These are phyloP conservation scores for Rhinoderma darwinii DNA, from an alignment of 2,113 vertebrate species.

Conservation along the genomic window DNA sequence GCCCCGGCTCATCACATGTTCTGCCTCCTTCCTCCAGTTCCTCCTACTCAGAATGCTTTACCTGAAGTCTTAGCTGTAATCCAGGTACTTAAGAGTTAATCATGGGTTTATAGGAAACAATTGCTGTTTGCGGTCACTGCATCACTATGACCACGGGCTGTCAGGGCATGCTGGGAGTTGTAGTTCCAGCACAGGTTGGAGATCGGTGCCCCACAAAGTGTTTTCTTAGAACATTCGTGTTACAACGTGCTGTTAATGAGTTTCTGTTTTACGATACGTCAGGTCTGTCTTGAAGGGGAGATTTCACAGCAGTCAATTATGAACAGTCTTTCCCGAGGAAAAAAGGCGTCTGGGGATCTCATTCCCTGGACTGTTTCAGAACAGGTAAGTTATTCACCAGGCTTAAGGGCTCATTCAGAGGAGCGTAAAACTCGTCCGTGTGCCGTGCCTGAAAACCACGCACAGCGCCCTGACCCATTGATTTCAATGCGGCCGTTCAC, in stretches of 20 bases:
- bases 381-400: conserved; percentile 76
- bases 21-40: conserved; percentile 92
- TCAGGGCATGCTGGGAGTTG: neutral
- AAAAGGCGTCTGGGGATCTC: conserved; percentile 94
- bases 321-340: conserved; percentile 92
- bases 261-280: neutral
- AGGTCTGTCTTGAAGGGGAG: conserved; percentile 97
- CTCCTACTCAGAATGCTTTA: conserved; percentile 91
- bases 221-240: too few relatives aligned
- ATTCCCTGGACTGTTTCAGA: conserved; percentile 98
- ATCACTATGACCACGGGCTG: too few relatives aligned
- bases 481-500: too few relatives aligned
- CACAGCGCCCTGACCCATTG: too few relatives aligned
- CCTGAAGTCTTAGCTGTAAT: conserved; percentile 95
- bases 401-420: too few relatives aligned
- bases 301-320: conserved; percentile 94
- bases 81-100: conserved; percentile 76
- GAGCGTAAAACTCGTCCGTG: too few relatives aligned
- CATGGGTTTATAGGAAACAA: neutral
- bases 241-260: neutral
- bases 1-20: conserved; percentile 97
- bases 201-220: too few relatives aligned
- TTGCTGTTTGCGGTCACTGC: rapidly evolving
- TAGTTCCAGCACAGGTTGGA: neutral
- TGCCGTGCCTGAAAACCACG: too few relatives aligned